Percentiles rank a stretch among this genome's conserved stretches.
phyloP scores from a whole-genome alignment of 30 jellyfish, hydroid and myxozoan genomes.

The Aurelia sp. region DNA sequence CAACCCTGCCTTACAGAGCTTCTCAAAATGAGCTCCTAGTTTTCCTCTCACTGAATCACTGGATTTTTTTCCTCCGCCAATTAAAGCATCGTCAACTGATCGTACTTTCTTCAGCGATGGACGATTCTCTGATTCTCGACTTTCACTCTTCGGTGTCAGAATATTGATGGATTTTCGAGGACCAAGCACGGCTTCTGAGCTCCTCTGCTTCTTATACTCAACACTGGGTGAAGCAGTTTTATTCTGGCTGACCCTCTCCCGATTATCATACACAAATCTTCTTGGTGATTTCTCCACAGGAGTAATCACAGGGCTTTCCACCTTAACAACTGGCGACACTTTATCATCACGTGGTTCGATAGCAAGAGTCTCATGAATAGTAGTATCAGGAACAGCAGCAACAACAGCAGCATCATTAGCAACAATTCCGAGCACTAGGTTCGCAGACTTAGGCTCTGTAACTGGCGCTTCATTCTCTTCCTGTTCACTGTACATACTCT shows the following conservation, averaged over 20 bases:
- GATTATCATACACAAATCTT: not conserved
- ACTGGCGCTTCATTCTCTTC: not conserved
- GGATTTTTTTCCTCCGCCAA: constrained; percentile 11
- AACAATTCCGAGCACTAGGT: not conserved
- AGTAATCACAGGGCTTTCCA: not conserved
- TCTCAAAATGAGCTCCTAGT: constrained; percentile 64
- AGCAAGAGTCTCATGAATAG: not conserved
- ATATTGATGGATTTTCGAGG: constrained; percentile 14
- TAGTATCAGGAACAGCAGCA: not conserved
- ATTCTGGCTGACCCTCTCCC: not conserved
- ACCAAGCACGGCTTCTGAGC: constrained; percentile 57
- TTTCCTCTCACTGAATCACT: constrained; percentile 32
- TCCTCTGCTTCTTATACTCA: constrained; percentile 7
- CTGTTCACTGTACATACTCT: not conserved
- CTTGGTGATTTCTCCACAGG: not conserved
- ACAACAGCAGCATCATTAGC: not conserved
- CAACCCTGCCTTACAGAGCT: constrained; percentile 63
- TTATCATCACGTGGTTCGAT: not conserved
- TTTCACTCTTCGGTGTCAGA: not conserved
- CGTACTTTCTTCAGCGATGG: constrained; percentile 8
- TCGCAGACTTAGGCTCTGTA: not conserved
- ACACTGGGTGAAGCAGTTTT: not conserved
- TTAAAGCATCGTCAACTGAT: constrained; percentile 52
- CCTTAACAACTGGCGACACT: constrained; percentile 14
- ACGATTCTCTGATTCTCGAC: constrained; percentile 4